Evolutionary conservation across 2,888 invertebrate species (phyloP).

Genomic region (Tipula unca): DNA sequence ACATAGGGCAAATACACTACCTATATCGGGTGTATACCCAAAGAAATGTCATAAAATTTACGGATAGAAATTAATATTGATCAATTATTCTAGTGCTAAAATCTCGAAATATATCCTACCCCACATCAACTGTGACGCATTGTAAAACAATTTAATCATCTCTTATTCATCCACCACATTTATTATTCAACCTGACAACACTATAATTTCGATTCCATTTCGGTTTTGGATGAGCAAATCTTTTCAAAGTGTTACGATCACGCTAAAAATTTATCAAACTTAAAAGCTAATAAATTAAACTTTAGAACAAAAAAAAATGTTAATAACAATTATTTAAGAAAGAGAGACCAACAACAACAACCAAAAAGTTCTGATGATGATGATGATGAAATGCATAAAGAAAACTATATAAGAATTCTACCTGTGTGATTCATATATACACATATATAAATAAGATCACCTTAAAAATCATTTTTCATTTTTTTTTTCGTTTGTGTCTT

Average conservation of each 20-base stretch:
- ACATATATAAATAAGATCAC: background rate
- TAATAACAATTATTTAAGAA: background rate
- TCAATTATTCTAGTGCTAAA: background rate
- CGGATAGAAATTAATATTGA: background rate
- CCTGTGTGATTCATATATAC: background rate
- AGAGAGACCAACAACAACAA: background rate
- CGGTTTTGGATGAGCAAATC: background rate
- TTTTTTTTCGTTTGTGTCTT: background rate
- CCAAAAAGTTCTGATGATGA: background rate
- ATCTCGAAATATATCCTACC: background rate
- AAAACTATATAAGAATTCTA: background rate
- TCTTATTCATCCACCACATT: background rate
- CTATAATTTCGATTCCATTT: background rate
- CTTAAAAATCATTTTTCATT: background rate
- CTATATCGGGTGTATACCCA: too few relatives aligned
- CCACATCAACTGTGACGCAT: background rate
- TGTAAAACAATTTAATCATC: background rate
- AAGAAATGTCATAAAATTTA: too few relatives aligned
- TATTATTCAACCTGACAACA: background rate
- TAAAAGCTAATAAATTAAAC: background rate
- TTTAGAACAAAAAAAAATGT: background rate
- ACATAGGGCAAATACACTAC: too few relatives aligned
- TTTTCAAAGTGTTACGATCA: constrained; percentile 8
- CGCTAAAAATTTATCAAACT: background rate
- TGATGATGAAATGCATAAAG: constrained; percentile 9